Conservation (phyloP, 2,113 vertebrate genomes). For the Lepus timidus region DNA sequence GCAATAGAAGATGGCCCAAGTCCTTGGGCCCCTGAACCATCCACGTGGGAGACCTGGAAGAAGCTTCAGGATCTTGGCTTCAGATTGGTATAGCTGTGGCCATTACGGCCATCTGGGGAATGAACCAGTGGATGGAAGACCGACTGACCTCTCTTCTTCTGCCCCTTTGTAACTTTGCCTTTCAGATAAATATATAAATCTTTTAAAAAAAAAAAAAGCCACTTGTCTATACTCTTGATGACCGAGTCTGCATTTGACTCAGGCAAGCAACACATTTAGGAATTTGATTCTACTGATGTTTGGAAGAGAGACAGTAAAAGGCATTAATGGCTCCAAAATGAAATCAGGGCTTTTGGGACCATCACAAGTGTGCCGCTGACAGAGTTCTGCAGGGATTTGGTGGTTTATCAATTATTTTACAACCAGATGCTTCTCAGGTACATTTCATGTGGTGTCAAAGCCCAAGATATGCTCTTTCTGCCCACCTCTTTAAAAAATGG, state of each 20-base stretch:
- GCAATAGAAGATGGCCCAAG: too few species aligned
- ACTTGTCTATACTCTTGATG: neutral
- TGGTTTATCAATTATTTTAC: conserved; percentile 16
- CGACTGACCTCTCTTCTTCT: too few species aligned
- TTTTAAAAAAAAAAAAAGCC: neutral
- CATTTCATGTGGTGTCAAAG: neutral
- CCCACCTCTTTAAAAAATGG: conserved; percentile 40
- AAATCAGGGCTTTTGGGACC: conserved; percentile 73
- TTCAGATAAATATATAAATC: too few species aligned
- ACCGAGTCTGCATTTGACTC: conserved; percentile 75
- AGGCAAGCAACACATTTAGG: conserved; percentile 76
- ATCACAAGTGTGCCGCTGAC: conserved; percentile 57
- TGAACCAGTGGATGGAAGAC: too few species aligned
- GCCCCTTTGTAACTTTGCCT: too few species aligned
- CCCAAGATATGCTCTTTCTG: conserved; percentile 18
- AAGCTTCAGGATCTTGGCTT: too few species aligned
- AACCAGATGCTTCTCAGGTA: conserved; percentile 63
- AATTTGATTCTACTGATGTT: conserved; percentile 76
- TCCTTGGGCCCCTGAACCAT: too few species aligned
- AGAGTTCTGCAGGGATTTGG: conserved; percentile 44
- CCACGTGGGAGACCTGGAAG: too few species aligned
- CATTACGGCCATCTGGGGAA: too few species aligned
- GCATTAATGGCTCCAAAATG: conserved; percentile 68
- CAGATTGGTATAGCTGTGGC: too few species aligned
- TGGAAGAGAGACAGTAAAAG: conserved; percentile 74